Evolutionary conservation across 2,888 invertebrate species (phyloP), one percentile per base, ranked within the genome.

Genomic region (Chloromyia formosa): DNA sequence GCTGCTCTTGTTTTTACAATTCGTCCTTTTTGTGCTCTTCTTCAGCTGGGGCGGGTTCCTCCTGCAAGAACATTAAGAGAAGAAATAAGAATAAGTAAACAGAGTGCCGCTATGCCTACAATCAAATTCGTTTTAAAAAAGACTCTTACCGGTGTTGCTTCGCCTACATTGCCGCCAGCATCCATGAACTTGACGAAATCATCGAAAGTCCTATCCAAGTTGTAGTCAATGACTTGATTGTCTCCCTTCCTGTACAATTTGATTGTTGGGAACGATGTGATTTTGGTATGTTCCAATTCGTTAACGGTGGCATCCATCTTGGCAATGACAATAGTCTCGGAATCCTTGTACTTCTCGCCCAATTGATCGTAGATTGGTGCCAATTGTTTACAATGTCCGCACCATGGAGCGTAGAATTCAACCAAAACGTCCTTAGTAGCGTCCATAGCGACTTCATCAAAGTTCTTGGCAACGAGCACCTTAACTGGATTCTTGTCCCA

Each of bases 341-440:
- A 88, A 82, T 93, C 93, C 86, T 93, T 92, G 88, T 92, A 98
- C 86, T 97, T 94, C 84, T 98, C 97, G 78, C 92, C 97, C 81
- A 98, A 89, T 89, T 98, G 89, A 79, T 98, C 98, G 88, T 96
- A 99, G 86, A 98, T 97, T 27, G 99, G 99, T 74, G 89, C 94
- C 82, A 99, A 89, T 86, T 98, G 96, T 85, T 98, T 98, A 91
- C 98, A 99, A 86, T 99, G 98, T 77, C 97, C 97, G 87, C 95
- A 95, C 98, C 98, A 98, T 77, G 98, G 98, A 73, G 98, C 98
- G 87, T 98, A 99, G 89, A 99, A 99, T 88, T 99, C 98, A 78
- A 99, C 98, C 75, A 99, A 90, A 68, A 98, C 99, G 82, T 92
- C 92, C 88, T 98, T 98, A 79, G 86, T 88, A 81, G 89, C 89